These are phyloP conservation scores for Chromis chromis DNA, from an alignment of 2,797 vertebrate species.

Conservation along the genomic window DNA sequence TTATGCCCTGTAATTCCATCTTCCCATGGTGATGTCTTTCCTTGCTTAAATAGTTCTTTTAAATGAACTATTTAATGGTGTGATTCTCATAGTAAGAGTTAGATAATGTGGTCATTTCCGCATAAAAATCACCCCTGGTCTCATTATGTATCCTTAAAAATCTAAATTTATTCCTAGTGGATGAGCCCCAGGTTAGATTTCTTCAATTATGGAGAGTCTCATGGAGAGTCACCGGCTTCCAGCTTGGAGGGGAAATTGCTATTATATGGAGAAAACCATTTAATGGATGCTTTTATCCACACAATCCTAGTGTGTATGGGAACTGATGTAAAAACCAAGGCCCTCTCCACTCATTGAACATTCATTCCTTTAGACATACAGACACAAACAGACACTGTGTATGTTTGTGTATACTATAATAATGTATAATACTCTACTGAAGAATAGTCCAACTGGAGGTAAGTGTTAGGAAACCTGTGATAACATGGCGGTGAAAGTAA, in stretches of 20 bases:
- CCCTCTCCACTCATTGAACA: neutral
- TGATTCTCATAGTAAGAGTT: slow-evolving; percentile 8
- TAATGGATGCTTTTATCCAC: slow-evolving; percentile 4
- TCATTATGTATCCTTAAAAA: slow-evolving; percentile 31
- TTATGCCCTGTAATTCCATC: neutral
- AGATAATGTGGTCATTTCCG: neutral
- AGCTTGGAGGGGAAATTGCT: neutral
- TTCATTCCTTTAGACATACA: neutral
- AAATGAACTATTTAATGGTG: slow-evolving; percentile 9
- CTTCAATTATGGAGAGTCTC: slow-evolving; percentile 20
- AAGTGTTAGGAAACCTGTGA: neutral
- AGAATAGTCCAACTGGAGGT: neutral
- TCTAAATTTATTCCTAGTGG: slow-evolving; percentile 18
- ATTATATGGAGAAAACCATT: neutral
- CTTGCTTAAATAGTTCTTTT: neutral
- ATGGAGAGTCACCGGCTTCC: neutral
- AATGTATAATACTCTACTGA: neutral
- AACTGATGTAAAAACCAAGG: too few relatives aligned
- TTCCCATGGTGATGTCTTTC: neutral
- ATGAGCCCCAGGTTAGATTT: slow-evolving; percentile 9
- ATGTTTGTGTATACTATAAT: neutral
- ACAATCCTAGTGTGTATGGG: too few relatives aligned
- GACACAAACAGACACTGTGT: too few relatives aligned
- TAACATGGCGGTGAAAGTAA: too few relatives aligned
- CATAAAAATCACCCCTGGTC: slow-evolving; percentile 14